phyloP scores from a whole-genome alignment of 1,140 invertebrate species.

The Drosophila saltans region DNA sequence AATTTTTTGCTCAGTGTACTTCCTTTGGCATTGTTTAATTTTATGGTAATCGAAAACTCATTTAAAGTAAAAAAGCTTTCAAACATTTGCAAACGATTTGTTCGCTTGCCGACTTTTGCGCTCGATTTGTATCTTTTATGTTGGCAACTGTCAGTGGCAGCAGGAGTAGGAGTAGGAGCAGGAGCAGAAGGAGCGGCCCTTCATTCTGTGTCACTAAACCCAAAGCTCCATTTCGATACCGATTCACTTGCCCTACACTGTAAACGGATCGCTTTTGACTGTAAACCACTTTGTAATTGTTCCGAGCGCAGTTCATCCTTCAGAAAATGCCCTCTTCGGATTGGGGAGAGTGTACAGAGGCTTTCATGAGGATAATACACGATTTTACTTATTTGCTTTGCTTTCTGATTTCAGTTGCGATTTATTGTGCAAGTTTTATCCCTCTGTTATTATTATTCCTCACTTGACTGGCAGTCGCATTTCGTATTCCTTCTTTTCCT shows the following conservation, averaged over 20 bases:
- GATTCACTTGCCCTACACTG: neutral
- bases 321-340: neutral
- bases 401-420: slow-evolving; percentile 52
- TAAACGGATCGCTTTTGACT: slow-evolving; percentile 1
- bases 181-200: slow-evolving; percentile 7
- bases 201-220: slow-evolving; percentile 57
- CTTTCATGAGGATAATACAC: slow-evolving; percentile 8
- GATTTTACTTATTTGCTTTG: slow-evolving; percentile 32
- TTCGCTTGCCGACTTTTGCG: slow-evolving; percentile 1
- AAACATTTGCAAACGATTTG: slow-evolving; percentile 14
- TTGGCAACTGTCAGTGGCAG: slow-evolving; percentile 56
- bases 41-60: slow-evolving; percentile 7
- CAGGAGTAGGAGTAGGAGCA: neutral
- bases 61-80: slow-evolving; percentile 18
- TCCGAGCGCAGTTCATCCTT: neutral
- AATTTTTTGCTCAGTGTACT: neutral
- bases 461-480: slow-evolving; percentile 19
- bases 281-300: slow-evolving; percentile 29
- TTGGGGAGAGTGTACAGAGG: slow-evolving; percentile 22
- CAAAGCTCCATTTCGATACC: slow-evolving; percentile 11
- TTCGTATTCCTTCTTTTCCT: slow-evolving; percentile 16
- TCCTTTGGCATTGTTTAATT: too few relatives aligned
- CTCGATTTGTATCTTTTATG: slow-evolving; percentile 55
- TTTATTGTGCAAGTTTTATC: slow-evolving; percentile 74
- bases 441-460: slow-evolving; percentile 31